Percentiles rank a stretch among this genome's conserved stretches.
Conservation (phyloP, 2,888 invertebrate genomes). For the Rhamnusium bicolor region DNA sequence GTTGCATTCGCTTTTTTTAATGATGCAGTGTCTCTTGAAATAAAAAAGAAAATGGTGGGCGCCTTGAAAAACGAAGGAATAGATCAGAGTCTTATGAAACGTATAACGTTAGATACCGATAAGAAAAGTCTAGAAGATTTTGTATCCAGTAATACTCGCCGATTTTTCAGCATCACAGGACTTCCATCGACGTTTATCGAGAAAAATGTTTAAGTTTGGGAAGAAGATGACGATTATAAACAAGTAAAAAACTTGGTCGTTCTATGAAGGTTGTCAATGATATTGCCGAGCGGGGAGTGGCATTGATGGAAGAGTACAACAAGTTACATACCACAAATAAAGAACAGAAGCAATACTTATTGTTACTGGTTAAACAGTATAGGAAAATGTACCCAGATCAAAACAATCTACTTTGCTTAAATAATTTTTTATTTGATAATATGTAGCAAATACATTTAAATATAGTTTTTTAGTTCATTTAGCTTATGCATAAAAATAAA, state of each 20-base stretch:
- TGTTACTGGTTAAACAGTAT: not conserved
- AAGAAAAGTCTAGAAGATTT: not conserved
- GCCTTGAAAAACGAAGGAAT: not conserved
- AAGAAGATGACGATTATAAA: not conserved
- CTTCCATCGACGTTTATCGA: not conserved
- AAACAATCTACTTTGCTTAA: not conserved
- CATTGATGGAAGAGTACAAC: not conserved
- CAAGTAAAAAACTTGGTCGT: not conserved
- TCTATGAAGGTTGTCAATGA: not conserved
- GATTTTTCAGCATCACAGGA: not conserved
- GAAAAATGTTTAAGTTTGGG: slow-evolving; percentile 30
- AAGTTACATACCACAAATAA: not conserved
- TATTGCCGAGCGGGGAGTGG: not conserved
- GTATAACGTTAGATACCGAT: not conserved
- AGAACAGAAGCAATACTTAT: slow-evolving; percentile 3
- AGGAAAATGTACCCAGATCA: not conserved
- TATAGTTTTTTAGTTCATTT: too few species aligned
- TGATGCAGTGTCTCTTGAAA: not conserved
- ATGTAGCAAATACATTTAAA: not conserved
- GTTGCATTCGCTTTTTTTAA: slow-evolving; percentile 47
- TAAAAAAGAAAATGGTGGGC: not conserved
- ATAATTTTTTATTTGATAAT: not conserved
- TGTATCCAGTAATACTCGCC: not conserved
- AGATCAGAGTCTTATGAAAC: not conserved
- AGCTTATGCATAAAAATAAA: too few species aligned